Percentiles rank a stretch among this genome's conserved stretches.
Conservation (phyloP, 2,888 invertebrate genomes). For the Athrips mouffetella region DNA sequence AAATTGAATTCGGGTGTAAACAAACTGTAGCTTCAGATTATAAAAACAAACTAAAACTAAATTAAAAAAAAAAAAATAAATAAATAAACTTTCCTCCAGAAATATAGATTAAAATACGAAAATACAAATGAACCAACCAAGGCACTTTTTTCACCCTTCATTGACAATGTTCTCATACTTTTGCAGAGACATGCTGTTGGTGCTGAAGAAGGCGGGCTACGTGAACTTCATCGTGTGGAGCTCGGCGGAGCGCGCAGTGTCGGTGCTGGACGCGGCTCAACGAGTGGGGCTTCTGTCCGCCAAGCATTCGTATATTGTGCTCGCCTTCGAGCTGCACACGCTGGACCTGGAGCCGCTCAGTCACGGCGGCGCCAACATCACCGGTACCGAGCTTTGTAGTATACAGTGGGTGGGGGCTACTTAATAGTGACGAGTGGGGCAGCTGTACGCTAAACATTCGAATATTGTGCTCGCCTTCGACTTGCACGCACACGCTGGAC, state of each 20-base stretch:
- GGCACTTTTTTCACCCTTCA: neutral
- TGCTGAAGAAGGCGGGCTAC: slow-evolving; percentile 55
- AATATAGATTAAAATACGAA: no score
- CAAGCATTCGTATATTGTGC: slow-evolving; percentile 54
- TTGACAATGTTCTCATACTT: neutral
- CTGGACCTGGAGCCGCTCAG: slow-evolving; percentile 47
- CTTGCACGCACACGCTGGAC: no score
- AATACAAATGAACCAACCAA: no score
- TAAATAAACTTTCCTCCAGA: no score
- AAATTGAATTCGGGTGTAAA: no score
- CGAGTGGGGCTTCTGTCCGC: slow-evolving; percentile 61
- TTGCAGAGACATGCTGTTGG: slow-evolving; percentile 45
- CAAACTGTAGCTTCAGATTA: no score
- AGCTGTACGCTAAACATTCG: no score
- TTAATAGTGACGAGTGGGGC: no score
- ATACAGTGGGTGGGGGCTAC: no score
- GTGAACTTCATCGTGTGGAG: slow-evolving; percentile 57
- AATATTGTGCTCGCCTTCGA: no score
- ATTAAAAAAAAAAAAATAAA: no score
- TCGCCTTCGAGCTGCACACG: slow-evolving; percentile 58
- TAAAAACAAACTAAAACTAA: no score
- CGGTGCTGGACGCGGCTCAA: slow-evolving; percentile 64
- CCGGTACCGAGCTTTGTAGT: slow-evolving; percentile 37
- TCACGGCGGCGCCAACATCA: slow-evolving; percentile 65
- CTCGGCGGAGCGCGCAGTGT: slow-evolving; percentile 45